Evolutionary conservation across 2,888 invertebrate species (phyloP).

Genomic region (Zaprionus obscuricornis): DNA sequence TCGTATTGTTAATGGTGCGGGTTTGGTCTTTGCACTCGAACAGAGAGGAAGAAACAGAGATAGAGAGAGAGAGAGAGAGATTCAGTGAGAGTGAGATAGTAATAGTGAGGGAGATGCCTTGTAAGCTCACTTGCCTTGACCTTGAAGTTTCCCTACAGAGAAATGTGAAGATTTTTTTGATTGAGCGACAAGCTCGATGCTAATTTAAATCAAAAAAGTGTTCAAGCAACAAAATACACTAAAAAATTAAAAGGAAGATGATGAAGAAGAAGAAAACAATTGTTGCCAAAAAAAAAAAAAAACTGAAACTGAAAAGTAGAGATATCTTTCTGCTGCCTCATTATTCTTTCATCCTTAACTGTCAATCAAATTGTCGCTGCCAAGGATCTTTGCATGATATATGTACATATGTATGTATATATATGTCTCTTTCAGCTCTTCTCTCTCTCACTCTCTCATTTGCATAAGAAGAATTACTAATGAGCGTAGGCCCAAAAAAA

Average conservation of each 20-base stretch:
- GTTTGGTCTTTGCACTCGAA: conserved; percentile 27
- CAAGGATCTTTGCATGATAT: conserved; percentile 36
- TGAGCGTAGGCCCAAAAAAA: conserved; percentile 33
- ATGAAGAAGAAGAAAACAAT: conserved; percentile 35
- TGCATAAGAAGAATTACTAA: conserved; percentile 65
- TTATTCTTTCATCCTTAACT: conserved; percentile 46
- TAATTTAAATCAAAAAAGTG: conserved; percentile 79
- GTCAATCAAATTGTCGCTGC: conserved; percentile 60
- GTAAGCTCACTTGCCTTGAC: conserved; percentile 17
- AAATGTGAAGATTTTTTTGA: too few species aligned
- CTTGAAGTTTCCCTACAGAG: conserved; percentile 39
- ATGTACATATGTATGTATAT: conserved; percentile 24
- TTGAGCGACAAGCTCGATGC: conserved; percentile 56
- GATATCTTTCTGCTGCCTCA: conserved; percentile 23
- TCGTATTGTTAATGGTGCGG: conserved; percentile 48
- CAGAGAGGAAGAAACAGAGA: too few species aligned
- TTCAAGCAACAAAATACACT: conserved; percentile 68
- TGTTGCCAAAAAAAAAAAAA: too few species aligned
- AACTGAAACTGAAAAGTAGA: conserved; percentile 46
- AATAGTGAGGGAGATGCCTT: too few species aligned
- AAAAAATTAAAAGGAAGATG: conserved; percentile 50
- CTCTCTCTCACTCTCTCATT: too few species aligned
- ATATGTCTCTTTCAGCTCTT: too few species aligned
- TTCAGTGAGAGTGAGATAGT: too few species aligned
- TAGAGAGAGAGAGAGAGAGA: too few species aligned